phyloP scores from a whole-genome alignment of 2,113 vertebrate species.

The Nansenia antarctica region DNA sequence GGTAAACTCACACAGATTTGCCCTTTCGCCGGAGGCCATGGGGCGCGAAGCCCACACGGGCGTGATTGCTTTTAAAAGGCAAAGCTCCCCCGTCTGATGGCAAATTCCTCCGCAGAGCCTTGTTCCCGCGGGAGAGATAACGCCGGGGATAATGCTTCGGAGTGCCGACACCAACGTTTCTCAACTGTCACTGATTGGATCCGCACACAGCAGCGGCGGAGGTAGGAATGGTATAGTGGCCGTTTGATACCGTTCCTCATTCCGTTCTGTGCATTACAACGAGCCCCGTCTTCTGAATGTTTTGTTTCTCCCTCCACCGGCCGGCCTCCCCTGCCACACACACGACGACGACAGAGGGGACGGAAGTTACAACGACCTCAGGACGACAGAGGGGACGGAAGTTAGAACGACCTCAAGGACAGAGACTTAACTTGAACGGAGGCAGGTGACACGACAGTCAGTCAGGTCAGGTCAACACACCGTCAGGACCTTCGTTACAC shows the following conservation, averaged over 20 bases:
- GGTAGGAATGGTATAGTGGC: too few relatives aligned
- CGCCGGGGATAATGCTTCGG: slow-evolving; percentile 22
- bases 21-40: slow-evolving; percentile 62
- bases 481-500: neutral
- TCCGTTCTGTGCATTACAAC: too few relatives aligned
- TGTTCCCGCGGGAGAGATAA: slow-evolving; percentile 44
- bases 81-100: slow-evolving; percentile 48
- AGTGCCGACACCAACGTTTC: slow-evolving; percentile 26
- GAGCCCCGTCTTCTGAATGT: too few relatives aligned
- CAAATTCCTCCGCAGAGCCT: slow-evolving; percentile 54
- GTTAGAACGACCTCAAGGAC: slow-evolving; percentile 4
- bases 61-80: slow-evolving; percentile 60
- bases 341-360: too few relatives aligned
- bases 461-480: neutral
- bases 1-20: slow-evolving; percentile 59
- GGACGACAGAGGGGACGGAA: neutral
- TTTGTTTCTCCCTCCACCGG: too few relatives aligned
- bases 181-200: neutral
- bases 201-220: too few relatives aligned
- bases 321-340: too few relatives aligned
- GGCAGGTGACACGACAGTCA: too few relatives aligned
- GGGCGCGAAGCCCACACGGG: slow-evolving; percentile 47
- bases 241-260: too few relatives aligned
- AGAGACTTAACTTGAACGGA: slow-evolving; percentile 21
- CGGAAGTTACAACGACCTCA: too few relatives aligned